These are phyloP conservation scores for Rhagoletis zephyria DNA, from an alignment of 1,140 invertebrate species.

Conservation along the genomic window DNA sequence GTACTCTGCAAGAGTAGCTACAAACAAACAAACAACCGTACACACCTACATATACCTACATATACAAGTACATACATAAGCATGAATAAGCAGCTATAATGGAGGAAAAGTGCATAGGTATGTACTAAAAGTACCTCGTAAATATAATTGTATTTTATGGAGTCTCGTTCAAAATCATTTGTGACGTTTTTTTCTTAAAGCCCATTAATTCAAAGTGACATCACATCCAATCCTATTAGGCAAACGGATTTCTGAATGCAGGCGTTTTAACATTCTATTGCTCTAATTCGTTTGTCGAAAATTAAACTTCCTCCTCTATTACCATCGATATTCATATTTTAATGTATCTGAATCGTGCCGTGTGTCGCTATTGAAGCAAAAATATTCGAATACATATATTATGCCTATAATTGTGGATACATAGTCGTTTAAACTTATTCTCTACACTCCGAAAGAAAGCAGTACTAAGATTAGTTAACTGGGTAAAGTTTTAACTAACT, in stretches of 20 bases:
- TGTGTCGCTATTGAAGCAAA: background rate
- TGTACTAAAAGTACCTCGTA: background rate
- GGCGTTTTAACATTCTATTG: background rate
- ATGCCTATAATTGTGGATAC: too few relatives aligned
- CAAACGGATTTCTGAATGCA: background rate
- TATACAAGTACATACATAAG: background rate
- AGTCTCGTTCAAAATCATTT: background rate
- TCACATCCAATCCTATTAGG: background rate
- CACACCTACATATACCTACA: background rate
- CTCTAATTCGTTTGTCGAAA: background rate
- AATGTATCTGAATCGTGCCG: background rate
- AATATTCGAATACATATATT: too few relatives aligned
- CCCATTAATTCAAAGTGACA: constrained; percentile 4
- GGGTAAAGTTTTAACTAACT: too few relatives aligned
- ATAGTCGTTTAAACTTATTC: too few relatives aligned
- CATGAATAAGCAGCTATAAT: background rate
- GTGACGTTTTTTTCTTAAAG: background rate
- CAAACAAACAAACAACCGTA: background rate
- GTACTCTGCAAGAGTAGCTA: background rate
- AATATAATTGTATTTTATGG: constrained; percentile 34
- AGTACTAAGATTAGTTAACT: too few relatives aligned
- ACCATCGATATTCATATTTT: background rate
- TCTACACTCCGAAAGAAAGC: too few relatives aligned
- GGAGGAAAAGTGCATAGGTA: background rate
- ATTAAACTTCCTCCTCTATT: background rate